Percentiles rank a stretch among this genome's conserved stretches.
Evolutionary conservation across 1,140 invertebrate species (phyloP).

Genomic region (Lutraria rhynchaena): DNA sequence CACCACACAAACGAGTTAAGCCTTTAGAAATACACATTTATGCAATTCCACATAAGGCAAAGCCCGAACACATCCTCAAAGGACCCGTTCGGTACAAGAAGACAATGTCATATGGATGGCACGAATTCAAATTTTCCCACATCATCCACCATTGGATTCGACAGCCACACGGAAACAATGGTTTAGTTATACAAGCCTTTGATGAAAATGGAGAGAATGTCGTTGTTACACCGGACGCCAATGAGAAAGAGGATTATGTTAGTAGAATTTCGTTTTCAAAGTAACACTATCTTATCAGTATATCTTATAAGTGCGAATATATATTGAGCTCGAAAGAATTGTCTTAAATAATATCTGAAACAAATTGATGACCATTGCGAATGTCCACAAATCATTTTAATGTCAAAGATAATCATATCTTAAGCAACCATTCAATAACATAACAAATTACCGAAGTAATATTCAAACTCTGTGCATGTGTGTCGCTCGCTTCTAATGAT

Average conservation of each 20-base stretch:
- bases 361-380: too few species aligned
- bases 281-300: too few species aligned
- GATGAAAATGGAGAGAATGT: constrained; percentile 92
- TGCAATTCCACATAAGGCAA: constrained; percentile 38
- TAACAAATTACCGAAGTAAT: too few species aligned
- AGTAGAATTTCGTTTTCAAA: too few species aligned
- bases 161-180: constrained; percentile 74
- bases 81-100: constrained; percentile 41
- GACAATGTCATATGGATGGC: constrained; percentile 85
- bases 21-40: constrained; percentile 35
- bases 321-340: too few species aligned
- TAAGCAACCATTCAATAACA: too few species aligned
- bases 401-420: too few species aligned
- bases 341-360: too few species aligned
- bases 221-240: constrained; percentile 79
- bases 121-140: constrained; percentile 91
- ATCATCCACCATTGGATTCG: constrained; percentile 84
- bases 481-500: too few species aligned
- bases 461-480: too few species aligned
- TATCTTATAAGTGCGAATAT: too few species aligned
- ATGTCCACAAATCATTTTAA: too few species aligned
- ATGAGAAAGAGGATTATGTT: constrained; percentile 42
- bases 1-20: constrained; percentile 1
- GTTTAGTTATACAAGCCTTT: constrained; percentile 86
- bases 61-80: constrained; percentile 30